Conservation (phyloP, 1,140 invertebrate genomes). For the Cotesia vestalis region DNA sequence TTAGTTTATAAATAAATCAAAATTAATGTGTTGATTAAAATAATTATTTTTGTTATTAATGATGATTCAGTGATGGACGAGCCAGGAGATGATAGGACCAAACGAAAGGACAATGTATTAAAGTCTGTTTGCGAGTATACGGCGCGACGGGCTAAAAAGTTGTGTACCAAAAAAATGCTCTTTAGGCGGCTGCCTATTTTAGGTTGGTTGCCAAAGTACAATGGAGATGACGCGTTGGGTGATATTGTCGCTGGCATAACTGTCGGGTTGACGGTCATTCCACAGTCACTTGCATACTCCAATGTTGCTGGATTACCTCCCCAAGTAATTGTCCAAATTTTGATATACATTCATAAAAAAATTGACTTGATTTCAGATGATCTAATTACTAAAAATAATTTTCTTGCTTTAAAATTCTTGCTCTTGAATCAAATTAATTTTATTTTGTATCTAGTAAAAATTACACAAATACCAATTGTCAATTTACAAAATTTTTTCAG, state of each 20-base stretch:
- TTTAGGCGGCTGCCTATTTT: constrained; percentile 77
- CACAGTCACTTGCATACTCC: constrained; percentile 84
- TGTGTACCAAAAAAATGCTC: constrained; percentile 73
- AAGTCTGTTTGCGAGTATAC: constrained; percentile 51
- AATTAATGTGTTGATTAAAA: neutral
- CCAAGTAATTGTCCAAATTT: constrained; percentile 63
- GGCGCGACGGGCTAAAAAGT: constrained; percentile 52
- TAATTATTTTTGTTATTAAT: neutral
- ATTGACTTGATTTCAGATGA: too few species aligned
- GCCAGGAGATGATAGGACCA: constrained; percentile 48
- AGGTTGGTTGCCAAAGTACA: constrained; percentile 79
- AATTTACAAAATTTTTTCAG: constrained; percentile 58
- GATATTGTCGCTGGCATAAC: constrained; percentile 87
- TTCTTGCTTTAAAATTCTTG: too few species aligned
- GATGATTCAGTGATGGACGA: constrained; percentile 58
- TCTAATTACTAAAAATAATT: too few species aligned
- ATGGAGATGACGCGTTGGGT: constrained; percentile 72
- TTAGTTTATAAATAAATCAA: too few species aligned
- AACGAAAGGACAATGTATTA: constrained; percentile 50
- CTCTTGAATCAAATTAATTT: too few species aligned
- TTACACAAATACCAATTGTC: constrained; percentile 39
- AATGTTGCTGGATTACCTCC: constrained; percentile 82
- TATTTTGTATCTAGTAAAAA: neutral
- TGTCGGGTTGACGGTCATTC: constrained; percentile 86
- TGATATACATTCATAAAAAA: too few species aligned